Evolutionary conservation across 2,888 invertebrate genomes (phyloP).

Genomic region (Watsonalla cultraria): DNA sequence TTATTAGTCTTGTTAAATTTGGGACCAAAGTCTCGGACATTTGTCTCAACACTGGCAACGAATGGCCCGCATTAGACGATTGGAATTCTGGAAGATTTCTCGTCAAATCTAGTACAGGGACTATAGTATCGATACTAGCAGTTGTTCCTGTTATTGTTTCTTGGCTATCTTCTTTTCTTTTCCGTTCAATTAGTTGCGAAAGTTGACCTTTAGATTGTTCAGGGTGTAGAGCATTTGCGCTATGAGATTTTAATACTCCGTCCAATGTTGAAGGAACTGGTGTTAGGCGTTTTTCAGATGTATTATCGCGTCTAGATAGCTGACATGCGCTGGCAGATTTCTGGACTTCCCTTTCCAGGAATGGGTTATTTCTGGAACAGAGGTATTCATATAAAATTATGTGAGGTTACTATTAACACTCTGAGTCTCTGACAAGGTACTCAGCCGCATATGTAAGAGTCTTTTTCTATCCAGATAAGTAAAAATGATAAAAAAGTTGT

Average conservation of each 20-base stretch:
- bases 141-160: slow-evolving; percentile 49
- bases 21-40: slow-evolving; percentile 54
- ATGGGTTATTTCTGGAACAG: slow-evolving; percentile 67
- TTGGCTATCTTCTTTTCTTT: slow-evolving; percentile 47
- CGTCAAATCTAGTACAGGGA: slow-evolving; percentile 50
- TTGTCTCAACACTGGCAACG: slow-evolving; percentile 45
- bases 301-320: slow-evolving; percentile 60
- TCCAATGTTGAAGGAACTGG: slow-evolving; percentile 43
- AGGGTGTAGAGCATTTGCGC: slow-evolving; percentile 65
- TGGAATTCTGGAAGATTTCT: slow-evolving; percentile 33
- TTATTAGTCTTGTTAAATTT: slow-evolving; percentile 45
- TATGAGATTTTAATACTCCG: slow-evolving; percentile 67
- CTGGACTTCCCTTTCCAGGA: slow-evolving; percentile 77
- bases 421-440: too few species aligned
- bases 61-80: slow-evolving; percentile 18
- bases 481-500: too few species aligned
- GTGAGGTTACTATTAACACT: too few species aligned
- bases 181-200: slow-evolving; percentile 12
- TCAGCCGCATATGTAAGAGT: too few species aligned
- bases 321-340: slow-evolving; percentile 82
- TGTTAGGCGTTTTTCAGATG: slow-evolving; percentile 44
- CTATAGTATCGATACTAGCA: slow-evolving; percentile 61
- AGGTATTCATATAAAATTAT: background rate
- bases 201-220: slow-evolving; percentile 31
- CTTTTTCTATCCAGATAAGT: too few species aligned